Evolutionary conservation across 2,888 invertebrate genomes (phyloP).

Genomic region (Carpatolechia fugitivella): DNA sequence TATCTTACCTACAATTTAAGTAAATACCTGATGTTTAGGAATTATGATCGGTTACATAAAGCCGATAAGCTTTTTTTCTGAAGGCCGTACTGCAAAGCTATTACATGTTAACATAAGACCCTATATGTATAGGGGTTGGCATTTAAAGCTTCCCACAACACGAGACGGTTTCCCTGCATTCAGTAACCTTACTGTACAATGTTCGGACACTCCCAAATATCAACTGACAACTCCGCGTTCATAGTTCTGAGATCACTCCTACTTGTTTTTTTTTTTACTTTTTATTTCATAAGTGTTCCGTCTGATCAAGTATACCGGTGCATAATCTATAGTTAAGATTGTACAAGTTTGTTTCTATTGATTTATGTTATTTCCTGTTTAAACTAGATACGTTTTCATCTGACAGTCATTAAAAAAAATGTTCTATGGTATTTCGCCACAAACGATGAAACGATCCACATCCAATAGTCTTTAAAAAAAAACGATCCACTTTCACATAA

Average conservation of each 20-base stretch:
- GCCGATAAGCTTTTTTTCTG: background rate
- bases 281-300: no score
- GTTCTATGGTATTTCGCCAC: no score
- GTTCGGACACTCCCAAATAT: background rate
- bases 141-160: slow-evolving; percentile 48
- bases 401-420: no score
- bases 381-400: no score
- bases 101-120: background rate
- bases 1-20: background rate
- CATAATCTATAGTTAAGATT: no score
- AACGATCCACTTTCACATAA: no score
- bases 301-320: no score
- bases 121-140: background rate
- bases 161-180: slow-evolving; percentile 40
- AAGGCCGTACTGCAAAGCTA: background rate
- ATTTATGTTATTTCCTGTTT: no score
- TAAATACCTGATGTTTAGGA: background rate
- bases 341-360: no score
- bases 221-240: background rate
- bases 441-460: no score
- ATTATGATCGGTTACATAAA: background rate
- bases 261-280: no score
- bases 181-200: slow-evolving; percentile 33
- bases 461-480: no score
- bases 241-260: background rate